phyloP scores from a whole-genome alignment of 1,140 invertebrate species.

The Cherax destructor region DNA sequence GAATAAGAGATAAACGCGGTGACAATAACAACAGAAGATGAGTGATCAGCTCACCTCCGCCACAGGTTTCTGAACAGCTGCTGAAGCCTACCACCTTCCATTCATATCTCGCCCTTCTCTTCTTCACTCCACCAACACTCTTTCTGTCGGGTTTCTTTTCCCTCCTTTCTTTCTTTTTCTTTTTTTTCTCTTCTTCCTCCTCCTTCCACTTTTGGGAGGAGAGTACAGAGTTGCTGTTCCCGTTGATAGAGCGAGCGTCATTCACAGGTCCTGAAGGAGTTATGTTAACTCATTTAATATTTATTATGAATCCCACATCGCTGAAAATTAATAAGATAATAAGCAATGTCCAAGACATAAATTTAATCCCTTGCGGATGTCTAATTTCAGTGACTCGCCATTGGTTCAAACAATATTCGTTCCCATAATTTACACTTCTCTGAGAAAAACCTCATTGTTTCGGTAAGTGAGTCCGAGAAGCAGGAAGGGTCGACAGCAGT shows the following conservation, averaged over 20 bases:
- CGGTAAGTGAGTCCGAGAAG: too few relatives aligned
- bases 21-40: not conserved
- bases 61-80: slow-evolving; percentile 79
- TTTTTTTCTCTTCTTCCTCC: slow-evolving; percentile 30
- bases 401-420: too few relatives aligned
- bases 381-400: too few relatives aligned
- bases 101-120: slow-evolving; percentile 73
- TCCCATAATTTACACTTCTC: too few relatives aligned
- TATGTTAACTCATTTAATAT: not conserved
- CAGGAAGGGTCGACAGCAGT: too few relatives aligned
- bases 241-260: slow-evolving; percentile 31
- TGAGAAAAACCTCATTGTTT: too few relatives aligned
- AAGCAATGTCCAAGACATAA: not conserved
- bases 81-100: slow-evolving; percentile 79
- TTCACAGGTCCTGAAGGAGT: slow-evolving; percentile 43
- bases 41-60: slow-evolving; percentile 76
- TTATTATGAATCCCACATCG: not conserved
- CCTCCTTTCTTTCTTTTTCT: slow-evolving; percentile 57
- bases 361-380: too few relatives aligned
- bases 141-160: slow-evolving; percentile 13
- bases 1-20: not conserved
- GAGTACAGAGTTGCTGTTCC: not conserved
- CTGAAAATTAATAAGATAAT: not conserved
- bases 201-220: not conserved
- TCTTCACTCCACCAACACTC: not conserved